These are phyloP conservation scores for Rhopilema esculentum DNA, from an alignment of 30 jellyfish, hydroid and myxozoan species.

Conservation along the genomic window DNA sequence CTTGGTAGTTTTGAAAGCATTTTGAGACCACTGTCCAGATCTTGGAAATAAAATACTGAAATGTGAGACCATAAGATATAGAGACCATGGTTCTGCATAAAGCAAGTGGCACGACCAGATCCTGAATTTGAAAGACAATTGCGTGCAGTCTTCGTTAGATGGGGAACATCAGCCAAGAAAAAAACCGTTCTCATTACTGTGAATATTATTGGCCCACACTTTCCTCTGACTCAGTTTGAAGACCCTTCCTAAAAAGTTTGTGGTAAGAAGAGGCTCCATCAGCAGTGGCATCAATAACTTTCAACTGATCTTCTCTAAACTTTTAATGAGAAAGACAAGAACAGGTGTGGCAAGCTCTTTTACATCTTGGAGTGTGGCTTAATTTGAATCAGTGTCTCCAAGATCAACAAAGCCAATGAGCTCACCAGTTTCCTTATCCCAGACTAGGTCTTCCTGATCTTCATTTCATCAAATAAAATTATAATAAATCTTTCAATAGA, in stretches of 20 bases:
- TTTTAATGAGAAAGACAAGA: conserved; percentile 12
- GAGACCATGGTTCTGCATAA: conserved; percentile 62
- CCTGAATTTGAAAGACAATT: conserved; percentile 61
- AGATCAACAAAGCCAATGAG: conserved; percentile 65
- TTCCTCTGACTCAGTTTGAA: conserved; percentile 14
- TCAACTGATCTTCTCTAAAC: conserved; percentile 43
- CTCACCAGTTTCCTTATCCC: conserved; percentile 53
- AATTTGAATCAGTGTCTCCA: conserved; percentile 65
- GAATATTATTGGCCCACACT: too few relatives aligned
- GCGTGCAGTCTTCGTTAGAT: conserved; percentile 54
- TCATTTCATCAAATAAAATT: conserved; percentile 35
- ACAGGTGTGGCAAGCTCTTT: conserved; percentile 53
- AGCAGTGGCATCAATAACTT: conserved; percentile 41
- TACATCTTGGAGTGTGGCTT: conserved; percentile 1
- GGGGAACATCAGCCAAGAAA: conserved; percentile 64
- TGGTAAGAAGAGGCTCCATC: neutral
- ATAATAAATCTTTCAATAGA: conserved; percentile 48
- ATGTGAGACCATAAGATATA: conserved; percentile 17
- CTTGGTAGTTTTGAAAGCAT: conserved; percentile 43
- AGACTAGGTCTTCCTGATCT: conserved; percentile 39
- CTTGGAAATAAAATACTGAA: conserved; percentile 4
- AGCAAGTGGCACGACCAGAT: conserved; percentile 39
- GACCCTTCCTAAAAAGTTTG: neutral
- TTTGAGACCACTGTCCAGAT: conserved; percentile 52
- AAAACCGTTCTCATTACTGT: too few relatives aligned